A percentile compares a stretch with the other conserved stretches of the same genome.
Evolutionary conservation across 2,797 vertebrate genomes (phyloP).

Genomic region (Protonibea diacanthus): DNA sequence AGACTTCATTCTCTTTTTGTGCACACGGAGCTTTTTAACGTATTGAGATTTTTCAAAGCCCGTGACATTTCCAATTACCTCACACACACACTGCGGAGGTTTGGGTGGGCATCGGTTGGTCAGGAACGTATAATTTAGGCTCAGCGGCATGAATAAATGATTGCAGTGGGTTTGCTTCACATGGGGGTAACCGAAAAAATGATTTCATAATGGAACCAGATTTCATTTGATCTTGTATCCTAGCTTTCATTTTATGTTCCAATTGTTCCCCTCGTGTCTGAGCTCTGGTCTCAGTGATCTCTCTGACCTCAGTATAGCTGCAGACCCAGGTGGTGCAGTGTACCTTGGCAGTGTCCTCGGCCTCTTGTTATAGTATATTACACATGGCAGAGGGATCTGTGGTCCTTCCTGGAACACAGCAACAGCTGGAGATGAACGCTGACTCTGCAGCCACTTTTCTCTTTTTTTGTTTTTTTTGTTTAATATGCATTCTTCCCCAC

Average conservation of each 20-base stretch:
- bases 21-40: conserved; percentile 8
- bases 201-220: neutral
- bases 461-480: conserved; percentile 19
- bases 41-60: conserved; percentile 2
- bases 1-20: conserved; percentile 15
- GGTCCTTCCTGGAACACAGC: conserved; percentile 78
- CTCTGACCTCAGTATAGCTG: conserved; percentile 64
- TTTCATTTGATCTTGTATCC: neutral
- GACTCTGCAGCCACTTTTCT: conserved; percentile 77
- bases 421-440: conserved; percentile 75
- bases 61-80: conserved; percentile 24
- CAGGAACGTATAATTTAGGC: conserved; percentile 16
- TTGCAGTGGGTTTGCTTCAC: neutral
- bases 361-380: conserved; percentile 81
- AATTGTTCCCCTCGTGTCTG: neutral
- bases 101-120: neutral
- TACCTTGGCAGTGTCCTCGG: conserved; percentile 83
- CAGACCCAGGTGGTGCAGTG: conserved; percentile 74
- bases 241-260: conserved; percentile 4
- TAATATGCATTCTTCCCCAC: conserved; percentile 29
- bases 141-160: neutral
- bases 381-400: conserved; percentile 73
- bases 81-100: neutral
- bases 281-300: conserved; percentile 41
- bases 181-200: neutral